phyloP scores from a whole-genome alignment of 1,140 invertebrate species.

The Melitaea cinxia region DNA sequence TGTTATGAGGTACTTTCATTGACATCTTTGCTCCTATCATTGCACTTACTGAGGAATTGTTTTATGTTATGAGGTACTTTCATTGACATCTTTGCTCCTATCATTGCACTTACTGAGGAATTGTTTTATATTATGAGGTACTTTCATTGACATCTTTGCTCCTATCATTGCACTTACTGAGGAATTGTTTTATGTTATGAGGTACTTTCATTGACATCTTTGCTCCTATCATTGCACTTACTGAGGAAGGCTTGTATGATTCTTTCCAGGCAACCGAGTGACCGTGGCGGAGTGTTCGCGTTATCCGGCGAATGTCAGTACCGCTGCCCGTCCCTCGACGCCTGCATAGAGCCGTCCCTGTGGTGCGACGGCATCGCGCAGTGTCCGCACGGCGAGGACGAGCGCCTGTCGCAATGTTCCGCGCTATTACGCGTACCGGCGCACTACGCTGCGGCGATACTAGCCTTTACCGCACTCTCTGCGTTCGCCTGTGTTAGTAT shows the following conservation, averaged over 20 bases:
- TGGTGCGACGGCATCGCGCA: conserved; percentile 94
- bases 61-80: too few relatives aligned
- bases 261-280: conserved; percentile 63
- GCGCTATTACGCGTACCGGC: conserved; percentile 87
- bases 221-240: too few relatives aligned
- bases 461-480: conserved; percentile 67
- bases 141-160: too few relatives aligned
- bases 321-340: conserved; percentile 92
- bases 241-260: background rate
- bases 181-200: too few relatives aligned
- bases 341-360: conserved; percentile 92
- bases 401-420: conserved; percentile 90
- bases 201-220: too few relatives aligned
- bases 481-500: conserved; percentile 64
- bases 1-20: too few relatives aligned
- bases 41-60: too few relatives aligned
- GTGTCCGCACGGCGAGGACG: conserved; percentile 94
- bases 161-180: too few relatives aligned
- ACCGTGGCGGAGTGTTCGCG: conserved; percentile 81
- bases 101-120: too few relatives aligned
- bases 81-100: too few relatives aligned
- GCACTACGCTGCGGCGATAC: conserved; percentile 84
- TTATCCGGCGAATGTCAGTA: conserved; percentile 88
- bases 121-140: too few relatives aligned
- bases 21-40: too few relatives aligned